Percentiles rank a stretch among this genome's conserved stretches.
These are phyloP conservation scores for Dione juno DNA, from an alignment of 2,888 invertebrate species.

Conservation along the genomic window DNA sequence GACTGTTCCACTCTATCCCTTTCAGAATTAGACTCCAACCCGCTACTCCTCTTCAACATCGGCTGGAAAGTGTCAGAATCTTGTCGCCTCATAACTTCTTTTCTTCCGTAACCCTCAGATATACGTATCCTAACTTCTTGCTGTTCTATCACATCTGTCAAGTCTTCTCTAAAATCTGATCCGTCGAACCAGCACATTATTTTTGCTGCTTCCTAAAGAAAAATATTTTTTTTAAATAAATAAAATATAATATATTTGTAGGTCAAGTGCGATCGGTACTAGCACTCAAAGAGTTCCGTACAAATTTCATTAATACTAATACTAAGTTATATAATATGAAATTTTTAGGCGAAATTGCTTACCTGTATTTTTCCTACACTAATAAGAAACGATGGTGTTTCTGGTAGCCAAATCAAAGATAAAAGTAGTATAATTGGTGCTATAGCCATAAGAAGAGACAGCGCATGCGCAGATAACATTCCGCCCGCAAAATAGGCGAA, in stretches of 20 bases:
- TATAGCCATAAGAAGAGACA: conserved; percentile 70
- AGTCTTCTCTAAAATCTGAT: conserved; percentile 75
- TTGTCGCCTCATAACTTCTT: conserved; percentile 61
- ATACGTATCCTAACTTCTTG: conserved; percentile 77
- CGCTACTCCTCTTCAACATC: conserved; percentile 72
- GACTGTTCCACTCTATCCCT: conserved; percentile 58
- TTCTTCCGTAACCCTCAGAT: conserved; percentile 64
- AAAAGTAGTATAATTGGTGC: conserved; percentile 69
- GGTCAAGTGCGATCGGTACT: no score
- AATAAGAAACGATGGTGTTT: conserved; percentile 75
- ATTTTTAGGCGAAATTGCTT: no score
- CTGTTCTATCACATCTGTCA: conserved; percentile 78
- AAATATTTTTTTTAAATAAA: no score
- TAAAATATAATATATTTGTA: no score
- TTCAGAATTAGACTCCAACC: conserved; percentile 69
- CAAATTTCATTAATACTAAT: no score
- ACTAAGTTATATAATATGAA: no score
- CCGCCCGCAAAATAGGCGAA: conserved; percentile 75
- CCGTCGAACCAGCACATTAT: conserved; percentile 81
- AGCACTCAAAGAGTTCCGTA: no score
- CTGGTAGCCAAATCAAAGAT: conserved; percentile 73
- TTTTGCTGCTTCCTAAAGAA: conserved; percentile 73
- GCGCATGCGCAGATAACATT: conserved; percentile 70
- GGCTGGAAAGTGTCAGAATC: conserved; percentile 76
- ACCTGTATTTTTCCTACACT: conserved; percentile 75